phyloP scores from a whole-genome alignment of 2,113 vertebrate species.

The Platichthys flesus region DNA sequence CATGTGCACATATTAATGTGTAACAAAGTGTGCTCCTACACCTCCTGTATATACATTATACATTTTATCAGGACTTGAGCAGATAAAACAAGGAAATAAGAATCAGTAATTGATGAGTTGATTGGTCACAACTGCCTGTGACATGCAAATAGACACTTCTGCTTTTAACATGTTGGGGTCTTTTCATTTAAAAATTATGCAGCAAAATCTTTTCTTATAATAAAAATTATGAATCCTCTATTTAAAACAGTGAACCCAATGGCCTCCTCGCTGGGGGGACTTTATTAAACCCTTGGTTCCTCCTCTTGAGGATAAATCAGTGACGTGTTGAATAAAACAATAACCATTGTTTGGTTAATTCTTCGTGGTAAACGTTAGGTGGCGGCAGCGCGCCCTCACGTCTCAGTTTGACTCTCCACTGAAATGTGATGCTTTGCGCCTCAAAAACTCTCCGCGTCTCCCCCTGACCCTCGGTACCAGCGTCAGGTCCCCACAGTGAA shows the following conservation, averaged over 20 bases:
- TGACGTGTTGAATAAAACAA: background rate
- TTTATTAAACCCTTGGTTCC: background rate
- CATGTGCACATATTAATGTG: too few relatives aligned
- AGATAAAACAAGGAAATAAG: too few relatives aligned
- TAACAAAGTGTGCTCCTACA: too few relatives aligned
- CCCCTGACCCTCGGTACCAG: slow-evolving; percentile 43
- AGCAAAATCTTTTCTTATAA: too few relatives aligned
- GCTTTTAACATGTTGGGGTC: background rate
- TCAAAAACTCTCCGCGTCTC: slow-evolving; percentile 62
- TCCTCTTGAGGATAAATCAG: background rate
- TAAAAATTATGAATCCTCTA: too few relatives aligned
- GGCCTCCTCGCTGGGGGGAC: background rate
- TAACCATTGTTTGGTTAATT: background rate
- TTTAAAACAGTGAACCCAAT: too few relatives aligned
- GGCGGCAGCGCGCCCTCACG: slow-evolving; percentile 67
- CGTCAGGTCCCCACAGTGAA: background rate
- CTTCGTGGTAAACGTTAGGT: slow-evolving; percentile 53
- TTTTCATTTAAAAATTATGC: too few relatives aligned
- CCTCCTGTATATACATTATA: too few relatives aligned
- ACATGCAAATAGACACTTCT: too few relatives aligned
- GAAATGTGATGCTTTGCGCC: slow-evolving; percentile 79
- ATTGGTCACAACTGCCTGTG: too few relatives aligned
- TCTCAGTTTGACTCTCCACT: slow-evolving; percentile 33
- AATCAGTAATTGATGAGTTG: too few relatives aligned
- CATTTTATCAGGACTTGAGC: too few relatives aligned